Percentiles rank a stretch among this genome's conserved stretches.
Conservation (phyloP, 1,140 invertebrate species). For the Ridgeia piscesae region DNA sequence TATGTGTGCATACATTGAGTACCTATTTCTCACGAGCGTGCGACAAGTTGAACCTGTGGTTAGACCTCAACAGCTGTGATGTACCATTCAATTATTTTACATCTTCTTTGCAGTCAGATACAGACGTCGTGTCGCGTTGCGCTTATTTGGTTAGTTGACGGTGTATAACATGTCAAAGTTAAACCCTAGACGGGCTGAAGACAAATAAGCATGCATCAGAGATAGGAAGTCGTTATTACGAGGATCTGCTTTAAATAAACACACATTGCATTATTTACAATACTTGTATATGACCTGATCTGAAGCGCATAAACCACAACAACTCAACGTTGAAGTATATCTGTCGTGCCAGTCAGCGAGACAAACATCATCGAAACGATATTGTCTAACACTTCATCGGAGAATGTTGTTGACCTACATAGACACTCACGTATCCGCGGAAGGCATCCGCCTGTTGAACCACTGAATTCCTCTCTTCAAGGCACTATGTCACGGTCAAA, state of each 20-base stretch:
- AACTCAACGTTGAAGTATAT: neutral
- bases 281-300: neutral
- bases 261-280: neutral
- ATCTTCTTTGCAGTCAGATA: too few species aligned
- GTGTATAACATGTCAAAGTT: too few species aligned
- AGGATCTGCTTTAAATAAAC: neutral
- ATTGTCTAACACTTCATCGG: too few species aligned
- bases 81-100: too few species aligned
- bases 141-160: too few species aligned
- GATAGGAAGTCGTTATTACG: neutral
- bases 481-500: neutral
- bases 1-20: too few species aligned
- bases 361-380: neutral
- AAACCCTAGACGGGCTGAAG: too few species aligned
- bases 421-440: neutral
- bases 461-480: neutral
- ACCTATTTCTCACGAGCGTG: too few species aligned
- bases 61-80: too few species aligned
- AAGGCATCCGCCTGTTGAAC: neutral
- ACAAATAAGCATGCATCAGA: neutral
- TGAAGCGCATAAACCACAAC: neutral
- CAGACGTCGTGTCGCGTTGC: too few species aligned
- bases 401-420: neutral
- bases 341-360: neutral
- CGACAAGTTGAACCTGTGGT: too few species aligned